Percentiles rank a stretch among this genome's conserved stretches.
Conservation (phyloP, 2,113 vertebrate species). For the Barbus barbus region DNA sequence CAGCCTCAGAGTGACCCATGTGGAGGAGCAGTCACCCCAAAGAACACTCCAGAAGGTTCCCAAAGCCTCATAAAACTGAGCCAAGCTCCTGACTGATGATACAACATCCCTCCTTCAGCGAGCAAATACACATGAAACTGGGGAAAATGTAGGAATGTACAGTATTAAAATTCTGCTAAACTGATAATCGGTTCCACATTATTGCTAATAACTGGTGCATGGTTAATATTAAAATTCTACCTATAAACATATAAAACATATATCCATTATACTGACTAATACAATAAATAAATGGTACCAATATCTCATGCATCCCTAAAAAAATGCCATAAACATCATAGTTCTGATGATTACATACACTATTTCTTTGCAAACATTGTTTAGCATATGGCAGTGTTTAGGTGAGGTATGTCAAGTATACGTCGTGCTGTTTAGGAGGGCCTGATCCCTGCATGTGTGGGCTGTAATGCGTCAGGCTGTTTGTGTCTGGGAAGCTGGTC, state of each 20-base stretch:
- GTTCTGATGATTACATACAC: background rate
- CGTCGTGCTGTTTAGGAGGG: background rate
- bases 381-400: conserved; percentile 1
- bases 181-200: background rate
- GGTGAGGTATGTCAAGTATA: background rate
- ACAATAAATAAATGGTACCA: background rate
- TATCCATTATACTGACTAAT: background rate
- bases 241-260: background rate
- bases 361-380: background rate
- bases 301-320: background rate
- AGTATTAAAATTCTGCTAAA: background rate
- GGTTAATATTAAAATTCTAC: background rate
- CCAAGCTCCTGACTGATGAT: conserved; percentile 73
- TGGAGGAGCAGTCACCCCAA: conserved; percentile 62
- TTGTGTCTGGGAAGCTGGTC: conserved; percentile 54
- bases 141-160: background rate
- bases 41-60: conserved; percentile 77
- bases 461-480: background rate
- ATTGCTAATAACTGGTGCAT: background rate
- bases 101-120: conserved; percentile 17
- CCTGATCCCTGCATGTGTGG: background rate
- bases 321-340: background rate
- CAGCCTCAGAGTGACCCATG: conserved; percentile 86
- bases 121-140: background rate
- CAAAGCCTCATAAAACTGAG: conserved; percentile 67